phyloP scores from a whole-genome alignment of 2,797 vertebrate genomes.

The Anas bahamensis region DNA sequence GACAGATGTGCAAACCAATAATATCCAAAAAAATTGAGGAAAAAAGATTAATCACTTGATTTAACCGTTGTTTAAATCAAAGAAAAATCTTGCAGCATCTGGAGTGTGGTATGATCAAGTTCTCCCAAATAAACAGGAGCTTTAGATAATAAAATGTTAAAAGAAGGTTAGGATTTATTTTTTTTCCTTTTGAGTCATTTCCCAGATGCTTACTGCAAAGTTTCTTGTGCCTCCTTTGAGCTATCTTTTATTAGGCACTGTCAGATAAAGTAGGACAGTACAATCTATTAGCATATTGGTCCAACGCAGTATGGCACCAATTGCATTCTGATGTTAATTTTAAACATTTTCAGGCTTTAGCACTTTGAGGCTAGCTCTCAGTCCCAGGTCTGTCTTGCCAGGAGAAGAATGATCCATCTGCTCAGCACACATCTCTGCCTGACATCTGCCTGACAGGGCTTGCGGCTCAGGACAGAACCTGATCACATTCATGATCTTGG shows the following conservation, averaged over 20 bases:
- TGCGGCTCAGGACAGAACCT: not conserved
- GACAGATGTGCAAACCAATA: slow-evolving; percentile 46
- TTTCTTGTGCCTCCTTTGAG: not conserved
- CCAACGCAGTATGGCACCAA: not conserved
- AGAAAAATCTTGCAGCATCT: not conserved
- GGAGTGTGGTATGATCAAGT: not conserved
- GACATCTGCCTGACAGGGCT: slow-evolving; percentile 6
- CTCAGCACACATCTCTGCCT: not conserved
- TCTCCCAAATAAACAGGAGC: not conserved
- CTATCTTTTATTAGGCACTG: not conserved
- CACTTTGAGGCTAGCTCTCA: not conserved
- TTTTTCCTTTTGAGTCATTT: not conserved
- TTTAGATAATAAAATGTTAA: not conserved
- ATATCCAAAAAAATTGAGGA: not conserved
- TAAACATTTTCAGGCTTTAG: not conserved
- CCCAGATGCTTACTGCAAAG: not conserved
- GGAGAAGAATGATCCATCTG: not conserved
- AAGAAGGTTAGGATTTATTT: slow-evolving; percentile 1
- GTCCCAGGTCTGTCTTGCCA: not conserved
- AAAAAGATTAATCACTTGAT: slow-evolving; percentile 23
- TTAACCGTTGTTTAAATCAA: not conserved
- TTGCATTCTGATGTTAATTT: not conserved
- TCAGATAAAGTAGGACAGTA: not conserved
- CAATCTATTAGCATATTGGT: not conserved
- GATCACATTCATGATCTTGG: not conserved